A percentile compares a stretch with the other conserved stretches of the same genome.
Evolutionary conservation across 2,113 vertebrate species (phyloP).

Genomic region (Martes martes): DNA sequence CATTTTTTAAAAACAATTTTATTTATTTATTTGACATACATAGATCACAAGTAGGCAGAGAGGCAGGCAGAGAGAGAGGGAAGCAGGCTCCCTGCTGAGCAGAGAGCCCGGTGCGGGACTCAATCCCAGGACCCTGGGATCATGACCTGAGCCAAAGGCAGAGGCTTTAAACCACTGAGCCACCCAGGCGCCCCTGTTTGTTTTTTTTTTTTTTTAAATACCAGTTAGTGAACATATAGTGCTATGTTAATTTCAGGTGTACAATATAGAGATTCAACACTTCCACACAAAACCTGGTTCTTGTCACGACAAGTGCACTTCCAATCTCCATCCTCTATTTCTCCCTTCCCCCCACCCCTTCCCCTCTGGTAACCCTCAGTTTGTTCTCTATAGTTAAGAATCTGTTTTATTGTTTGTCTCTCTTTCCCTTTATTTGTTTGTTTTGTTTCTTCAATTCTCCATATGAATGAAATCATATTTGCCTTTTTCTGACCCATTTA

Average conservation of each 20-base stretch:
- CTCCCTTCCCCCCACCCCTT: accelerated
- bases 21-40: no score
- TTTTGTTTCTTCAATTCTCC: not conserved
- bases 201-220: not conserved
- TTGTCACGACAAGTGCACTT: not conserved
- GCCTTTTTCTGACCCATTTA: not conserved
- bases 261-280: not conserved
- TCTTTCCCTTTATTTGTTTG: not conserved
- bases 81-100: no score
- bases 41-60: no score
- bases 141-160: no score
- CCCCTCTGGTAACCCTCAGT: not conserved
- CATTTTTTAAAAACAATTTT: no score
- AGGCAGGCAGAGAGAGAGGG: no score
- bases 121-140: no score
- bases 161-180: no score
- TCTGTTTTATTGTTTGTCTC: not conserved
- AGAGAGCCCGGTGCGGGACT: no score
- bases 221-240: not conserved
- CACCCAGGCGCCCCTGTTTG: no score
- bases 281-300: not conserved
- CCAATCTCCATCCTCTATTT: not conserved
- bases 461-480: not conserved
- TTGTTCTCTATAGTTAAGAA: not conserved
- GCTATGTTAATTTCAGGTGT: not conserved